These are phyloP conservation scores for Anthonomus grandis DNA, from an alignment of 1,140 invertebrate species.

Conservation along the genomic window DNA sequence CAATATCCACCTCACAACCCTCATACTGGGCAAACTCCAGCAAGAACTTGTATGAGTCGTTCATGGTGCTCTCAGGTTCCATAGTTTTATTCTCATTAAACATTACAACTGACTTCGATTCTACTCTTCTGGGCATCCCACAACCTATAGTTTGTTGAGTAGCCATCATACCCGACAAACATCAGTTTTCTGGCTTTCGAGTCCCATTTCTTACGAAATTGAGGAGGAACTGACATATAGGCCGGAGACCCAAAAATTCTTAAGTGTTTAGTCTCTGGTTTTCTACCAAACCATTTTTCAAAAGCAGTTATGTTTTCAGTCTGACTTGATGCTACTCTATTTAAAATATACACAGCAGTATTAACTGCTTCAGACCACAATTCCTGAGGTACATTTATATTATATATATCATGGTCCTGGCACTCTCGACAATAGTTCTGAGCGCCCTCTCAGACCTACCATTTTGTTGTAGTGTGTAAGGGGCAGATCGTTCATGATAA, in stretches of 20 bases:
- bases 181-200: conserved; percentile 23
- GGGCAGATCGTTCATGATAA: conserved; percentile 19
- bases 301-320: conserved; percentile 2
- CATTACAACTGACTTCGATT: conserved; percentile 36
- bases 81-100: conserved; percentile 36
- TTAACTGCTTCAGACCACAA: conserved; percentile 53
- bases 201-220: conserved; percentile 22
- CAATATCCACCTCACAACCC: no score
- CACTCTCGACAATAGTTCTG: conserved; percentile 42
- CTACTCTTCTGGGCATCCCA: conserved; percentile 33
- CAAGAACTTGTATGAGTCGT: no score
- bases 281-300: conserved; percentile 30
- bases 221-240: conserved; percentile 28
- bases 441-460: conserved; percentile 46
- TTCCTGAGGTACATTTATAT: conserved; percentile 33
- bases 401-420: conserved; percentile 42
- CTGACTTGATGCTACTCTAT: conserved; percentile 31
- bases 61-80: no score
- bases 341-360: conserved; percentile 41
- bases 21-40: no score
- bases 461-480: conserved; percentile 47
- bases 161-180: conserved; percentile 23
- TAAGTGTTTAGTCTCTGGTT: conserved; percentile 17
- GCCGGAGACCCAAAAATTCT: conserved; percentile 42
- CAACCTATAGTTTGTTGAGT: conserved; percentile 19